Conservation (phyloP, 1,140 invertebrate species). For the Dreissena polymorpha region DNA sequence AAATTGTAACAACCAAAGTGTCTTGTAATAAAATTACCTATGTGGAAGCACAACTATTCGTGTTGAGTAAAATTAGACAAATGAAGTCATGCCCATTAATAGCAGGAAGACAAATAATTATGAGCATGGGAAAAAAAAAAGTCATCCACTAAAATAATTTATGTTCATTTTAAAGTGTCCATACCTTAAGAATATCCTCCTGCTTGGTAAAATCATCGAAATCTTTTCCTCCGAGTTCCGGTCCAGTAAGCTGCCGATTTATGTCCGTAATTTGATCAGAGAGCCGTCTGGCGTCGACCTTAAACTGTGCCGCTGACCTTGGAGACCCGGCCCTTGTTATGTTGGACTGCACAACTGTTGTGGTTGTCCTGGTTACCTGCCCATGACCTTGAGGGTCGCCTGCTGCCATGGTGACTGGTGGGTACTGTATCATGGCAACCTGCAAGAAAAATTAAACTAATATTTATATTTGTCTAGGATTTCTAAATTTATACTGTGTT, state of each 20-base stretch:
- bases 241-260: constrained; percentile 79
- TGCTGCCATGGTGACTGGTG: constrained; percentile 12
- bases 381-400: constrained; percentile 6
- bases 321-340: constrained; percentile 54
- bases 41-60: too few species aligned
- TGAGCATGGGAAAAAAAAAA: too few species aligned
- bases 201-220: constrained; percentile 85
- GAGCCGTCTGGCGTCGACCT: constrained; percentile 61
- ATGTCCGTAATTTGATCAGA: constrained; percentile 75
- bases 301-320: constrained; percentile 58
- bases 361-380: constrained; percentile 44
- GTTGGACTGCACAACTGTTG: constrained; percentile 59
- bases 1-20: too few species aligned
- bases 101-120: too few species aligned
- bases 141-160: constrained; percentile 19
- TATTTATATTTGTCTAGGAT: too few species aligned
- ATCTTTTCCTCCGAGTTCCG: constrained; percentile 82
- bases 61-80: too few species aligned
- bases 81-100: too few species aligned
- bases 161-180: not conserved
- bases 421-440: constrained; percentile 53
- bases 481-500: too few species aligned
- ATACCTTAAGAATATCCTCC: constrained; percentile 82
- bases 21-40: too few species aligned
- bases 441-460: not conserved